Conservation (phyloP, 1,140 invertebrate genomes). For the Cephus cinctus region DNA sequence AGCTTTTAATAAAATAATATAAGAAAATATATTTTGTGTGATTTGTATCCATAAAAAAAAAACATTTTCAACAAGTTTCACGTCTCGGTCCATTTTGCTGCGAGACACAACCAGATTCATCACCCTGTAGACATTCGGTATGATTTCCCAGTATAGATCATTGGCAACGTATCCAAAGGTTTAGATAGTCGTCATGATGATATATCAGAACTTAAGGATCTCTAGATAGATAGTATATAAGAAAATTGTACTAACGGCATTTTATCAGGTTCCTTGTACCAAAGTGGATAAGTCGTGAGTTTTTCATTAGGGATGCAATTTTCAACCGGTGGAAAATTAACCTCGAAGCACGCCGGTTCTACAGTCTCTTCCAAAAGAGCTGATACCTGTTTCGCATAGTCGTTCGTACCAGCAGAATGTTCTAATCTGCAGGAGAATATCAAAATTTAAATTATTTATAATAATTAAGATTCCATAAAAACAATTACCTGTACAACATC, state of each 20-base stretch:
- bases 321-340: conserved; percentile 23
- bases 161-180: too few relatives aligned
- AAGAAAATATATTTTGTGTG: too few relatives aligned
- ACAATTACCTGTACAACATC: conserved; percentile 31
- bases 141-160: too few relatives aligned
- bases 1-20: too few relatives aligned
- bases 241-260: conserved; percentile 21
- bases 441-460: too few relatives aligned
- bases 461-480: conserved; percentile 1
- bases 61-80: not conserved
- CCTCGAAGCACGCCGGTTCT: conserved; percentile 30
- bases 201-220: not conserved
- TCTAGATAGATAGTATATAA: not conserved
- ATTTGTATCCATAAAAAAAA: not conserved
- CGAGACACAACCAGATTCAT: too few relatives aligned
- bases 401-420: conserved; percentile 19
- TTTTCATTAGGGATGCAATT: conserved; percentile 26
- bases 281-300: conserved; percentile 26
- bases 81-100: too few relatives aligned
- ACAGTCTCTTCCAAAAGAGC: conserved; percentile 30
- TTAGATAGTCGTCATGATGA: not conserved
- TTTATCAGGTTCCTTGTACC: conserved; percentile 34
- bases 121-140: too few relatives aligned
- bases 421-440: conserved; percentile 19
- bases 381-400: conserved; percentile 32